Base-by-base conservation (phyloP, 2,113 vertebrate genomes). In the Brevimyrus niger region DNA sequence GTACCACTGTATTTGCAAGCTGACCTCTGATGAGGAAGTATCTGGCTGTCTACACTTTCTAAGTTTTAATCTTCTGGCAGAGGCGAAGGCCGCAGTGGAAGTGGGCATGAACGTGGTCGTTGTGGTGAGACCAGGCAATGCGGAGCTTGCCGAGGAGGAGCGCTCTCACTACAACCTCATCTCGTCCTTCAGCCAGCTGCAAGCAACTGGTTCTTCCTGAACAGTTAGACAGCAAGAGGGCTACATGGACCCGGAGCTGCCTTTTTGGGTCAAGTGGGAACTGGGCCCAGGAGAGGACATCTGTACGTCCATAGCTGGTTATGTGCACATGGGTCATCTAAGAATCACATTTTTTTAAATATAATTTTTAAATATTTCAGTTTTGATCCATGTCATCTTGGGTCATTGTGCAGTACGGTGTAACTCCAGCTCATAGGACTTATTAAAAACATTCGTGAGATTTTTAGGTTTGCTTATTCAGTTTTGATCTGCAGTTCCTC, bases 131-230 rank as follows among this genome's bases (percentile, higher is more conserved):
- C 97, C 98, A 0, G 98, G 98, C 58, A 99, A 99, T 1, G 96
- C 96, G n/a, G 97, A 98, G 89, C 92, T 99, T 89, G 99, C 97
- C 0, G 97, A 99, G 0, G 98, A 99, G 15, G 98, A 99, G 92
- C 96, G 96, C 48, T 94, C 94, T 0, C 96, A 96, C 89, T 99
- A 97, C 91, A 96, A 90, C 91, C 96, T 98, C 92, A 94, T 98
- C 89, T 96, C 97, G 0, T 97, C 98, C 91, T 99, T 99, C 93
- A 95, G 92, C 0, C 97, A 99, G 90, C 95, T 99, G 10, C 94
- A 94, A 92, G 92, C 97, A 92, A 95, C 92, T 0, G 93, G 96
- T 0, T 96, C 95, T 1, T 73, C 92, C 91, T 98, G 97, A 95
- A 76, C 13, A 31, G 73, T 80, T 38, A 80, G n/a, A 2, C 88